Percentiles rank a stretch among this genome's conserved stretches.
Conservation (phyloP, 1,140 invertebrate genomes). For the Trachymyrmex septentrionalis region DNA sequence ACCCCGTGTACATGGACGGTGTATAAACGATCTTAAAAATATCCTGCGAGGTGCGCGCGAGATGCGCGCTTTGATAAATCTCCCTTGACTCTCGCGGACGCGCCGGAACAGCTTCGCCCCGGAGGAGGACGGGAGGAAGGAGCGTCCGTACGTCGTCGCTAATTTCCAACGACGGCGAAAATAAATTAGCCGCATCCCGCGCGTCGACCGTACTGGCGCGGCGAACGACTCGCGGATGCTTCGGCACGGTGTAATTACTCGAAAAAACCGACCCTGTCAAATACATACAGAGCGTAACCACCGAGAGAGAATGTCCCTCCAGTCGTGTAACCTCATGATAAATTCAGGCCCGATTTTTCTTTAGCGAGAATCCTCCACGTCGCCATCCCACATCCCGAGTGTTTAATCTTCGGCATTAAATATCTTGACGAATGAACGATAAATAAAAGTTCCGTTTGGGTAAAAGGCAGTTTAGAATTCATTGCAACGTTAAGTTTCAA, state of each 20-base stretch:
- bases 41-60: conserved; percentile 74
- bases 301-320: conserved; percentile 31
- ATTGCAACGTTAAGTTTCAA: conserved; percentile 33
- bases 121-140: conserved; percentile 17
- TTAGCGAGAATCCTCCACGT: background rate
- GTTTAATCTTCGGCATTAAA: conserved; percentile 39
- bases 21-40: conserved; percentile 81
- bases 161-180: conserved; percentile 64
- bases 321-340: conserved; percentile 31
- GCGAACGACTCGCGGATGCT: conserved; percentile 34
- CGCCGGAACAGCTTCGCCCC: conserved; percentile 33
- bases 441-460: conserved; percentile 44
- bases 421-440: conserved; percentile 43
- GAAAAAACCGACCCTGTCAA: conserved; percentile 51
- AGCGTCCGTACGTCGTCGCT: conserved; percentile 43
- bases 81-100: conserved; percentile 59
- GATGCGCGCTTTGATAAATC: conserved; percentile 81
- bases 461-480: conserved; percentile 29
- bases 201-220: conserved; percentile 18
- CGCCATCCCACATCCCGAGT: background rate
- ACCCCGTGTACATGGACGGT: conserved; percentile 60
- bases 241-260: conserved; percentile 58
- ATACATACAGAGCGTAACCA: conserved; percentile 44
- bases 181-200: conserved; percentile 52
- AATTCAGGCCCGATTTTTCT: conserved; percentile 50